Evolutionary conservation across 2,888 invertebrate species (phyloP), one percentile per base, ranked within the genome.

Genomic region (Phaonia tiefii): DNA sequence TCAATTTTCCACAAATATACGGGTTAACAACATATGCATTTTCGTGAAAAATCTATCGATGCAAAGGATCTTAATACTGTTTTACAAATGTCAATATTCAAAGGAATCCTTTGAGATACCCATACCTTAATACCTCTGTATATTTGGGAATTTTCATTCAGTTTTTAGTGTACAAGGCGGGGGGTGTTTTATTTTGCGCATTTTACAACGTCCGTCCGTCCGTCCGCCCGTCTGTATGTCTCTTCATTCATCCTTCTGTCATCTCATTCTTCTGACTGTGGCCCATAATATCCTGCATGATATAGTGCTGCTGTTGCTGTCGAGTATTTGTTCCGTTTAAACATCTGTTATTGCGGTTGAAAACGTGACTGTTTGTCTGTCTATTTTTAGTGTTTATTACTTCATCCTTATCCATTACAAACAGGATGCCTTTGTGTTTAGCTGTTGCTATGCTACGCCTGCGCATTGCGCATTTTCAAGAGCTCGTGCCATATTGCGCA

Each of bases 401-500:
- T 22, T 22, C 13, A 63, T 63, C 42, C 63, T 31, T 58, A 31
- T 22, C 22, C 25, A 15, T 15, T 20, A 22, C 17, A n/a, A n/a
- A 17, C n/a, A 56, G n/a, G 56, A 22, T 31, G 31, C 31, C 31
- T 56, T 25, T 56, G 56, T 56, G 25, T n/a, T n/a, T n/a, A n/a
- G n/a, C 22, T 20, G 22, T 51, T 22, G 22, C 31, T 31, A n/a
- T 22, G 51, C 3, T 39, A 39, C 60, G 58, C 58, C 58, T 58
- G 58, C 58, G 58, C 58, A 8, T 54, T 13, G 8, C 7, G 10
- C 56, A 10, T 3, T 75, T 67, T 58, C 20, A 63, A 69, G 75
- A 76, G 81, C 83, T 83, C 83, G 79, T 83, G 83, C 79, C 83
- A 82, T 82, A 82, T 83, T 80, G 83, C 79, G 77, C 72, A 75